Evolutionary conservation across 2,888 invertebrate species (phyloP), one percentile per base, ranked within the genome.

Genomic region (Sesamia inferens): DNA sequence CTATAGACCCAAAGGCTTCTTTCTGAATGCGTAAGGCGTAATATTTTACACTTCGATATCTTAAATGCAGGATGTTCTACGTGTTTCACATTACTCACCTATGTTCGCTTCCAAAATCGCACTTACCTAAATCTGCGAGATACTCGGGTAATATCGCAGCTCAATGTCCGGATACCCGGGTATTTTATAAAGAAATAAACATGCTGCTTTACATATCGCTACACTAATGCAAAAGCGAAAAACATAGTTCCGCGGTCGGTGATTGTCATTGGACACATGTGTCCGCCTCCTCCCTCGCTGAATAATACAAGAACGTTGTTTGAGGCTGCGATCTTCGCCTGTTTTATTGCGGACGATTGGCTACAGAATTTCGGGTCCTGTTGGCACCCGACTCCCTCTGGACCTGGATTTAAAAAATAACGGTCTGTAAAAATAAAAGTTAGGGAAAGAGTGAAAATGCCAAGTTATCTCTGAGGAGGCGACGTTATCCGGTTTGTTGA

Each of bases 321-420:
- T 89, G 90, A 88, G 90, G 86, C 88, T 86, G 86, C 92, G 91
- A 92, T 93, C 91, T 93, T 90, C 88, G 88, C 88, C 89, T 91
- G 90, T 92, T 93, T 94, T 94, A 94, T 93, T 91, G 91, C 90
- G 90, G 90, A 85, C 92, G 91, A 94, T 95, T 94, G 94, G 93
- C 93, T 90, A 68, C 88, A 87, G 88, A 88, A 88, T 87, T 88
- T 87, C 82, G 84, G 85, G 79, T 86, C 84, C 84, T 83, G 85
- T 87, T 87, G 86, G 84, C 86, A 77, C 84, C 78, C 82, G 76
- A 48, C 74, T 82, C 86, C 79, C 85, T 59, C 55, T 76, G 71
- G 82, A 79, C 84, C 87, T 86, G 86, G 86, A 88, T 91, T 89
- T 87, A 74, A 88, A 90, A 88, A 90, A 84, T 84, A 81, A 87